Base-by-base conservation (phyloP, 2,113 vertebrate genomes). In the Cinclus cinclus region DNA sequence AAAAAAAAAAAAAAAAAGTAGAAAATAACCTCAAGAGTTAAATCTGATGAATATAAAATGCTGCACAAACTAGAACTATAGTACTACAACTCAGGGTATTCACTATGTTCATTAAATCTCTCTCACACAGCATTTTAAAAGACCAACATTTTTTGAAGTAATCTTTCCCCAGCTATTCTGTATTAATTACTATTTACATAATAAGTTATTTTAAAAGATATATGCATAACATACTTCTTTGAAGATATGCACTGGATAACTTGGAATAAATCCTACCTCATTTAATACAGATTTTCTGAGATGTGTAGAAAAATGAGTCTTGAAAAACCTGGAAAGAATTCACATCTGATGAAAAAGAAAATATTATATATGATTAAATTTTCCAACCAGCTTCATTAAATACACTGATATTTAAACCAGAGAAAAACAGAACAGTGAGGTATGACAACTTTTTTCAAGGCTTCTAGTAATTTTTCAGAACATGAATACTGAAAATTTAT, bases 241-340 rank as follows among this genome's bases (percentile, higher is more conserved):
- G 93, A 96, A 96, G 92, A 94, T 91, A 94, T 44, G 80, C 73
- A 64, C 42, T 89, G 92, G 58, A 67, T 95, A 92, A 89, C 90
- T 97, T 97, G 95, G 93, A 95, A 93, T 87, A 89, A 96, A 92
- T 93, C 90, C 90, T 96, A 78, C 95, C 85, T 96, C 92, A 97
- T 96, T 97, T 96, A 90, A 95, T 92, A 89, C 93, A 96, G 92
- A 96, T 95, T 96, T 96, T 95, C 83, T 94, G 79, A 90, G 77
- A 96, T 49, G 9, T 84, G 76, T 90, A 93, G 90, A 94, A 95
- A 96, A 96, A 96, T 87, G 88, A 95, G 90, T 90, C 65, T 44
- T 93, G 80, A 93, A 96, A 90, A 96, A 92, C 76, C 73, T 96
- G 95, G 96, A 96, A 97, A 90, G 88, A 92, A 94, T 94, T 96